Base-by-base conservation (phyloP, 2,113 vertebrate genomes). In the Anhinga rufa region DNA sequence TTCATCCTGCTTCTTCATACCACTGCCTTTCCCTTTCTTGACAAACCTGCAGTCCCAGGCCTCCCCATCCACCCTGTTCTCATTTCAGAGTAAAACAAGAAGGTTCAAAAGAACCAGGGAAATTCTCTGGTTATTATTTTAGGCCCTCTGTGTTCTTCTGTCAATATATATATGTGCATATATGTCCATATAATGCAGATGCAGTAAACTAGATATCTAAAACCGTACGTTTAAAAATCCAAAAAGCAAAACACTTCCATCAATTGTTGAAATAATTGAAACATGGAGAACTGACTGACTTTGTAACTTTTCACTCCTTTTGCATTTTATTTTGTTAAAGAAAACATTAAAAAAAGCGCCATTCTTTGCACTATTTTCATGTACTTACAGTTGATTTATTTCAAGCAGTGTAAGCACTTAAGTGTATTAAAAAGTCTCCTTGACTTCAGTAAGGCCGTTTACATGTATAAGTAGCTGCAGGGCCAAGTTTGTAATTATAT, bases 401-500 rank as follows among this genome's bases (percentile, higher is more conserved):
- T 82, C 93, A 42, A 74, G 32, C 32, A 7, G 0, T 82, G 31
- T 49, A 79, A 90, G 36, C 52, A 72, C n/a, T 93, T 70, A 69
- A 95, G 40, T 19, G 5, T 28, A 64, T 25, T 61, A 70, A 91
- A 90, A 88, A 60, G 3, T 51, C 28, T 42, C 34, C 58, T 71
- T 79, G 36, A 90, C 70, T 93, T 87, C 78, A 91, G 69, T 25
- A 74, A 94, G 62, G 58, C 62, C 20, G 7, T 70, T 82, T 77
- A 58, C 14, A 49, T 52, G 26, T 80, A 6, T 49, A 54, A 95
- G 44, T 76, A 87, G 49, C 62, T 49, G 4, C 66, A 88, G 80
- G 71, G 69, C 61, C 90, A 93, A 93, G 19, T 77, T 88, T 81
- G 36, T 94, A 88, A 96, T 96, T 93, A 86, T 10, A 78, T 83